Conservation (phyloP, 2,113 vertebrate species). For the Eurystomus gularis region DNA sequence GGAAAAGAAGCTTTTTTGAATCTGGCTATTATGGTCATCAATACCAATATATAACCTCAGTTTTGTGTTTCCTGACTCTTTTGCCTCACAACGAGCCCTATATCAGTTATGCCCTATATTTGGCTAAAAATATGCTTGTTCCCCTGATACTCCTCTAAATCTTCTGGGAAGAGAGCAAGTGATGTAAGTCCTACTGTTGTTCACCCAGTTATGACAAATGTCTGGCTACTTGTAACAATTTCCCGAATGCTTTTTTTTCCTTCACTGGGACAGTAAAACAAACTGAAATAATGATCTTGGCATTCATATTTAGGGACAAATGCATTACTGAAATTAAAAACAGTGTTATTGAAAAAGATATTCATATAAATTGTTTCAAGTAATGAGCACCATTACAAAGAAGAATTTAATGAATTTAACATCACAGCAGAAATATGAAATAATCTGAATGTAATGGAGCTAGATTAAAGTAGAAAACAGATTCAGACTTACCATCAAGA, state of each 20-base stretch:
- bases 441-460: conserved; percentile 16
- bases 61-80: not conserved
- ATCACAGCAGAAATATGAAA: not conserved
- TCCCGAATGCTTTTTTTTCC: not conserved
- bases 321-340: conserved; percentile 36
- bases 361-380: not conserved
- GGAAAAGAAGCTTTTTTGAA: not conserved
- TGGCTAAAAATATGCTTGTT: not conserved
- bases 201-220: not conserved
- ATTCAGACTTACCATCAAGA: not conserved
- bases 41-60: not conserved
- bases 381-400: conserved; percentile 4
- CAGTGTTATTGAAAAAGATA: not conserved
- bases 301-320: not conserved
- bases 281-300: not conserved
- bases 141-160: not conserved
- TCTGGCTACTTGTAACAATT: not conserved
- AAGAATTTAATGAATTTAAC: conserved; percentile 25
- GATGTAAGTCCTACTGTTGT: not conserved
- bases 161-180: not conserved
- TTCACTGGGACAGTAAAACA: not conserved
- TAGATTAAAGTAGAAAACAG: not conserved
- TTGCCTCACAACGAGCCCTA: not conserved
- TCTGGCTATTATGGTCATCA: not conserved
- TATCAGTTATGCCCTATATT: not conserved